Evolutionary conservation across 2,888 invertebrate genomes (phyloP), one percentile per base, ranked within the genome.

Genomic region (Ellobium chinense): DNA sequence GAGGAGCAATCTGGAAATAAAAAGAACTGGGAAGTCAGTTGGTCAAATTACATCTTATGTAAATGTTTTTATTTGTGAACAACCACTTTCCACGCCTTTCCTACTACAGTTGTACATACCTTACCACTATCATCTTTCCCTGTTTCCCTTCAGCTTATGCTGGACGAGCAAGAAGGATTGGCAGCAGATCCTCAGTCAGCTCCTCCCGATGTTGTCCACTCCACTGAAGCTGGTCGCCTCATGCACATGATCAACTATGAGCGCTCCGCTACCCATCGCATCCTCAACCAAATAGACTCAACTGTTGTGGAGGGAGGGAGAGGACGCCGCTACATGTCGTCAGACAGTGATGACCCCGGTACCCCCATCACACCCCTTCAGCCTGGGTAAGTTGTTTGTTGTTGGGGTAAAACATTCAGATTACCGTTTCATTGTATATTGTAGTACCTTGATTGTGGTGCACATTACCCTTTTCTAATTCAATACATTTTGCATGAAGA

Each of bases 81-180:
- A n/a, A n/a, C n/a, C n/a, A n/a, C n/a, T n/a, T n/a, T n/a, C n/a
- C n/a, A n/a, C n/a, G n/a, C n/a, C n/a, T n/a, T n/a, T n/a, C n/a
- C n/a, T n/a, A n/a, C n/a, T n/a, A n/a, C n/a, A n/a, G n/a, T n/a
- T n/a, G n/a, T n/a, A n/a, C n/a, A n/a, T n/a, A n/a, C n/a, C n/a
- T n/a, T n/a, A n/a, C n/a, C n/a, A n/a, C n/a, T n/a, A n/a, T n/a
- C n/a, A n/a, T n/a, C n/a, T n/a, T n/a, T n/a, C n/a, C n/a, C n/a
- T n/a, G n/a, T n/a, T 31, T 31, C 31, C 31, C 31, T 36, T 14
- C 75, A 97, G 93, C 95, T 96, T 0, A 90, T 89, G 78, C 82
- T 92, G 63, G 88, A 89, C 65, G 87, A 89, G 24, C 90, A 90
- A 75, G 88, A 90, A 56, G 82, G 85, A 24, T 24, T 29, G 5